Percentiles rank a stretch among this genome's conserved stretches.
phyloP scores from a whole-genome alignment of 1,140 invertebrate genomes.

The Drosophila pruinosa region DNA sequence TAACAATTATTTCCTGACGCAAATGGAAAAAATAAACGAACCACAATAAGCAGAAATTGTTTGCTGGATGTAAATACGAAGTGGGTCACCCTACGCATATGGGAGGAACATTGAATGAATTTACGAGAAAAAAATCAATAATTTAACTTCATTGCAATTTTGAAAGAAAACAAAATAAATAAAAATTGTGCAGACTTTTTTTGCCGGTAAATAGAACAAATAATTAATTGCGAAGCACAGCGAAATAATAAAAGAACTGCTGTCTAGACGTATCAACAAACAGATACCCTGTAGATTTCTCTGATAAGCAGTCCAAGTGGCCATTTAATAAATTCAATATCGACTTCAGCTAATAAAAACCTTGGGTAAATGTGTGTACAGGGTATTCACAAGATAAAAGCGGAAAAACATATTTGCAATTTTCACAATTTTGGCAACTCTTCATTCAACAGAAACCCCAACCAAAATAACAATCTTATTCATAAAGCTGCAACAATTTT shows the following conservation, averaged over 20 bases:
- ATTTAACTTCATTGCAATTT: constrained; percentile 1
- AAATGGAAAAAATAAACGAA: background rate
- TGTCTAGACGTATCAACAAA: background rate
- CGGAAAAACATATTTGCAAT: background rate
- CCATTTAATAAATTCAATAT: background rate
- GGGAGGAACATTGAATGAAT: background rate
- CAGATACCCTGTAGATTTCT: background rate
- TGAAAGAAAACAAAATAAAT: background rate
- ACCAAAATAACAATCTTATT: constrained; percentile 12
- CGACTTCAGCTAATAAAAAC: background rate
- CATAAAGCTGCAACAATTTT: constrained; percentile 13
- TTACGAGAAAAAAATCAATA: background rate
- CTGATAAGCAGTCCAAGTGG: too few species aligned
- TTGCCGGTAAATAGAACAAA: constrained; percentile 22
- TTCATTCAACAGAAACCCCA: constrained; percentile 27
- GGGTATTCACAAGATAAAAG: background rate
- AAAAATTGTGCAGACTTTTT: background rate
- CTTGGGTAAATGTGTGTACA: background rate
- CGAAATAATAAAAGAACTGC: constrained; percentile 11
- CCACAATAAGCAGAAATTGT: background rate
- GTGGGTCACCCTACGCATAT: constrained; percentile 20
- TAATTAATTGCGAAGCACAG: constrained; percentile 23
- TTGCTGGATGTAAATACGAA: constrained; percentile 15
- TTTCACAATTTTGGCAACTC: constrained; percentile 27
- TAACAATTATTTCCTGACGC: constrained; percentile 9